phyloP scores from a whole-genome alignment of 2,113 vertebrate genomes.

The Aspiorhynchus laticeps region DNA sequence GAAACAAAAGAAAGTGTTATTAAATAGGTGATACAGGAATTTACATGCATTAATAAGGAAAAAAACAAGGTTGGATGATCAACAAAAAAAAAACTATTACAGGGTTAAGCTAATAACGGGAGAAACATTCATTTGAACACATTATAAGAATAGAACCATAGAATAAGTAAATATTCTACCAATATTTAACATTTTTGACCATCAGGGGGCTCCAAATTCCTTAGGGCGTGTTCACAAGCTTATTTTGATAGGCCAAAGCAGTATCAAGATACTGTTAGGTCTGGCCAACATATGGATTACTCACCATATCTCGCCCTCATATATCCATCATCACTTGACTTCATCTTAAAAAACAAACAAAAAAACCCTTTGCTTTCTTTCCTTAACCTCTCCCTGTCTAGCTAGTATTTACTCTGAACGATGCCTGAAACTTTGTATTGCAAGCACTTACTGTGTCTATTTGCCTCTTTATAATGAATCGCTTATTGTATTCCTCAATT shows the following conservation, averaged over 20 bases:
- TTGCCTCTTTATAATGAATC: too few relatives aligned
- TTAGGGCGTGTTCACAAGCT: background rate
- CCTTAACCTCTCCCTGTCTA: too few relatives aligned
- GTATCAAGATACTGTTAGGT: background rate
- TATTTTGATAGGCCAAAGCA: background rate
- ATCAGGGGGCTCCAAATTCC: background rate
- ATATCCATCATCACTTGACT: too few relatives aligned
- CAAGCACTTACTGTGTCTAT: too few relatives aligned
- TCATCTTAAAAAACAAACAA: too few relatives aligned
- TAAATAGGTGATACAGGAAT: constrained; percentile 37
- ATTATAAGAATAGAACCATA: background rate
- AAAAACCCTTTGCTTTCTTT: too few relatives aligned
- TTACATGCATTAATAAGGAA: background rate
- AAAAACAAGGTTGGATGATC: background rate
- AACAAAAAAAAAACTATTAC: background rate
- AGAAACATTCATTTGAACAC: background rate
- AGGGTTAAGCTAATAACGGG: background rate
- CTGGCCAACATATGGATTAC: background rate
- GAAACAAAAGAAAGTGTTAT: constrained; percentile 31
- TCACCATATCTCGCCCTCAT: too few relatives aligned
- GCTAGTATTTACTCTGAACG: too few relatives aligned
- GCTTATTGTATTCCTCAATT: too few relatives aligned
- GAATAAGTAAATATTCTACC: background rate
- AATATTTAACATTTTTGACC: background rate
- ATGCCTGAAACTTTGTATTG: too few relatives aligned